These are phyloP conservation scores for Orchesellides sinensis DNA, from an alignment of 2,888 invertebrate species.

Conservation along the genomic window DNA sequence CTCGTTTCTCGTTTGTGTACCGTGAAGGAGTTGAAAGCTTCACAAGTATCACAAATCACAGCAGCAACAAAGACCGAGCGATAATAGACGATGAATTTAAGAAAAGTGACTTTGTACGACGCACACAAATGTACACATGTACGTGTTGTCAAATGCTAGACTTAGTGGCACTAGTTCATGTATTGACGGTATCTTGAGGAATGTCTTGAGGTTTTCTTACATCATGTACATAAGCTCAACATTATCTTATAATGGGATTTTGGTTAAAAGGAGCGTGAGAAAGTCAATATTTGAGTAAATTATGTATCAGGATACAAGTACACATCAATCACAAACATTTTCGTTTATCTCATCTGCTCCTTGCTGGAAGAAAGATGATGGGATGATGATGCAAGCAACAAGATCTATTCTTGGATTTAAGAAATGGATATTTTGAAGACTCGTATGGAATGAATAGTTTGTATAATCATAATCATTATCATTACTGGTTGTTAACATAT, in stretches of 20 bases:
- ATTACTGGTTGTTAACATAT: too few species aligned
- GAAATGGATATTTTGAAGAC: too few species aligned
- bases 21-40: not conserved
- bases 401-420: not conserved
- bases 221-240: not conserved
- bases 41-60: not conserved
- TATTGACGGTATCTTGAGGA: not conserved
- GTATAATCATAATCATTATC: too few species aligned
- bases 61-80: not conserved
- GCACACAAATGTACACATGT: not conserved
- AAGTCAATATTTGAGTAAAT: constrained; percentile 53
- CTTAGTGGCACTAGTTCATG: not conserved
- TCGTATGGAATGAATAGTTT: too few species aligned
- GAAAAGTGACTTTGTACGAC: not conserved
- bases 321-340: constrained; percentile 20
- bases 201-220: not conserved
- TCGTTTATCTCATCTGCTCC: not conserved
- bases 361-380: not conserved
- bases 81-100: not conserved
- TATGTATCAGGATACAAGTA: constrained; percentile 8
- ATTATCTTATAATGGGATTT: not conserved
- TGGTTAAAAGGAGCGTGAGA: constrained; percentile 40
- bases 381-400: not conserved
- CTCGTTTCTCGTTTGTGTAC: not conserved
- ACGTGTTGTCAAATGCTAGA: not conserved